These are phyloP conservation scores for Drosophila chauvacae DNA, from an alignment of 1,140 invertebrate species.

Conservation along the genomic window DNA sequence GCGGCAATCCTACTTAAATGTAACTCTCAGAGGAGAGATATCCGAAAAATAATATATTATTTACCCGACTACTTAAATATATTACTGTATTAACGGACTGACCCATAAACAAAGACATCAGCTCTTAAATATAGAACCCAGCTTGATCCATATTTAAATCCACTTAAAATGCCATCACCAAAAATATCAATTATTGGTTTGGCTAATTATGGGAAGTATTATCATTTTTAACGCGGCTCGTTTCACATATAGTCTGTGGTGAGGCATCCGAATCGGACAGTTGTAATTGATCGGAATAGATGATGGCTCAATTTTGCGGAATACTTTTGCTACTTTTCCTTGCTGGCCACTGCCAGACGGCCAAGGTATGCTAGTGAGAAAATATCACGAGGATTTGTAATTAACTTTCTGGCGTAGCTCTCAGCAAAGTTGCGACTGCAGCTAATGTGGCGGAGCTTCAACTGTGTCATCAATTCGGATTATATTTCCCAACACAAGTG, in stretches of 20 bases:
- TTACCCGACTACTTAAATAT: constrained; percentile 3
- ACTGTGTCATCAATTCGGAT: constrained; percentile 12
- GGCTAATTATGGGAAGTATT: constrained; percentile 26
- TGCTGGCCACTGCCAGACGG: constrained; percentile 3
- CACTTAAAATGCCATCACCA: constrained; percentile 50
- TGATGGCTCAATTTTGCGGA: constrained; percentile 26
- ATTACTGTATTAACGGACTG: constrained; percentile 1
- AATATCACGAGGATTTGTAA: background rate
- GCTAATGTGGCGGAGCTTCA: constrained; percentile 42
- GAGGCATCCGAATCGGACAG: constrained; percentile 1
- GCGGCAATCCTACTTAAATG: constrained; percentile 40
- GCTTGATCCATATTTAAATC: background rate
- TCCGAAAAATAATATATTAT: constrained; percentile 1
- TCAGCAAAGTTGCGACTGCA: constrained; percentile 11
- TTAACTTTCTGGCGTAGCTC: background rate
- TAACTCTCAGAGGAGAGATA: constrained; percentile 31
- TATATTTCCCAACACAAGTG: constrained; percentile 31
- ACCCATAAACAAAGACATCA: constrained; percentile 25
- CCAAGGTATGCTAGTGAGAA: constrained; percentile 14
- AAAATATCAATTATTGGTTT: constrained; percentile 29
- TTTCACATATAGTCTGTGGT: constrained; percentile 13
- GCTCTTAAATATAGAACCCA: constrained; percentile 1
- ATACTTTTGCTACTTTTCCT: constrained; percentile 20
- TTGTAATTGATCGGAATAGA: constrained; percentile 15
- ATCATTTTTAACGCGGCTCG: background rate